These are phyloP conservation scores for Fregetta grallaria DNA, from an alignment of 2,113 vertebrate species.

Conservation along the genomic window DNA sequence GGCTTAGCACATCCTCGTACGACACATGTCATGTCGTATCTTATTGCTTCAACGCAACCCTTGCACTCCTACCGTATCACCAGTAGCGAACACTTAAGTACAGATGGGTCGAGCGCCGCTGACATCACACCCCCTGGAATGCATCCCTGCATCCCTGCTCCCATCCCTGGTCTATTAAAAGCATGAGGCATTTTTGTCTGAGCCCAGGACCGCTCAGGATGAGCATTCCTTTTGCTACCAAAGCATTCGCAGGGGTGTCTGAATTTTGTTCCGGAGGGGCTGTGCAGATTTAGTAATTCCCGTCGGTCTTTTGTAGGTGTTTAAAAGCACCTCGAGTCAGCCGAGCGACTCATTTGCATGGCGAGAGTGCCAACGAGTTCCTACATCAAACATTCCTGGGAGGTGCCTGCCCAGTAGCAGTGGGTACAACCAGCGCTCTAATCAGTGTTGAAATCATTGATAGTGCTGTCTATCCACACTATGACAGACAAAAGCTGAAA, in stretches of 20 bases:
- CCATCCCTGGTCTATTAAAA: background rate
- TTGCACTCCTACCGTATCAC: background rate
- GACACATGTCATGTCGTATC: conserved; percentile 55
- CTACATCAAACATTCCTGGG: conserved; percentile 61
- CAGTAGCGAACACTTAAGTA: background rate
- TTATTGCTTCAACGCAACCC: conserved; percentile 11
- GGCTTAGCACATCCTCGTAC: conserved; percentile 38
- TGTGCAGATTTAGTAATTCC: background rate
- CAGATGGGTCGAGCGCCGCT: background rate
- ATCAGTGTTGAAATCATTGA: conserved; percentile 79
- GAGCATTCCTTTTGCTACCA: background rate
- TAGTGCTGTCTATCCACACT: conserved; percentile 80
- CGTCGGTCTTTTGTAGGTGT: background rate
- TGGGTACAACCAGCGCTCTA: conserved; percentile 66
- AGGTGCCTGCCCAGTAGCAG: conserved; percentile 71
- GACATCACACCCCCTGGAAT: background rate
- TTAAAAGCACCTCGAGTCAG: conserved; percentile 11
- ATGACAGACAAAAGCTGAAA: conserved; percentile 88
- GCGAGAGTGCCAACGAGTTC: background rate
- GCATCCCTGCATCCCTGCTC: background rate
- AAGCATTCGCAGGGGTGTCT: background rate
- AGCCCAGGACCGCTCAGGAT: background rate
- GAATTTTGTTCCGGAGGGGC: background rate
- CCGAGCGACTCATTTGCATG: background rate
- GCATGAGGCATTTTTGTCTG: background rate